Conservation (phyloP, 2,797 vertebrate genomes). For the Austrolebias charrua region DNA sequence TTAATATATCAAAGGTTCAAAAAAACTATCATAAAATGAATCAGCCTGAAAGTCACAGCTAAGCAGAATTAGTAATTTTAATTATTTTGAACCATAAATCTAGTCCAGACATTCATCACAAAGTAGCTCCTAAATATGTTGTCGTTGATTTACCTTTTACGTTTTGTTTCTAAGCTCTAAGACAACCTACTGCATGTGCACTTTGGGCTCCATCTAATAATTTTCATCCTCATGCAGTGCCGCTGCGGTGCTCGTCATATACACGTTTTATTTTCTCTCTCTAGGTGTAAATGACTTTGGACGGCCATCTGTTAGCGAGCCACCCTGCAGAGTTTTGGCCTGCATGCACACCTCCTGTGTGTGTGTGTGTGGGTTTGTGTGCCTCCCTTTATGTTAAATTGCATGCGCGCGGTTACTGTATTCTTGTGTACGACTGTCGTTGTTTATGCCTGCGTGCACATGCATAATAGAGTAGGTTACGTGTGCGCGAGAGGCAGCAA, state of each 20-base stretch:
- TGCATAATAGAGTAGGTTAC: constrained; percentile 60
- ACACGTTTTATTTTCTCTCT: constrained; percentile 54
- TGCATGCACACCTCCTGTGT: constrained; percentile 66
- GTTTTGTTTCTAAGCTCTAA: not conserved
- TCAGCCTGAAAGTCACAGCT: too few species aligned
- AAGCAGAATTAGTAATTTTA: too few species aligned
- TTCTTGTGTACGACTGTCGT: constrained; percentile 46
- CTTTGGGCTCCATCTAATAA: constrained; percentile 1
- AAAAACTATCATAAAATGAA: too few species aligned
- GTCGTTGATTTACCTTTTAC: too few species aligned
- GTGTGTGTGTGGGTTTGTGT: constrained; percentile 53
- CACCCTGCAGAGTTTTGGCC: constrained; percentile 77
- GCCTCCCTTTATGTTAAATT: constrained; percentile 55
- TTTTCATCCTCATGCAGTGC: constrained; percentile 21
- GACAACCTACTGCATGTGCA: not conserved
- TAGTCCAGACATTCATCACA: not conserved
- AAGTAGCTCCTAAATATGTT: not conserved
- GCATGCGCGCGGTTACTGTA: constrained; percentile 56
- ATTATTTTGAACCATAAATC: too few species aligned
- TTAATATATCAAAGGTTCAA: too few species aligned
- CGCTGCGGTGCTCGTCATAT: constrained; percentile 36
- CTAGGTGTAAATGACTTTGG: constrained; percentile 81
- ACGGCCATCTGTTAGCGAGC: constrained; percentile 76
- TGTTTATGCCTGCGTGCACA: constrained; percentile 63
- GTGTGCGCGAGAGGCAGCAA: constrained; percentile 25